phyloP scores from a whole-genome alignment of 2,888 invertebrate species.

The Cheilosia grossa region DNA sequence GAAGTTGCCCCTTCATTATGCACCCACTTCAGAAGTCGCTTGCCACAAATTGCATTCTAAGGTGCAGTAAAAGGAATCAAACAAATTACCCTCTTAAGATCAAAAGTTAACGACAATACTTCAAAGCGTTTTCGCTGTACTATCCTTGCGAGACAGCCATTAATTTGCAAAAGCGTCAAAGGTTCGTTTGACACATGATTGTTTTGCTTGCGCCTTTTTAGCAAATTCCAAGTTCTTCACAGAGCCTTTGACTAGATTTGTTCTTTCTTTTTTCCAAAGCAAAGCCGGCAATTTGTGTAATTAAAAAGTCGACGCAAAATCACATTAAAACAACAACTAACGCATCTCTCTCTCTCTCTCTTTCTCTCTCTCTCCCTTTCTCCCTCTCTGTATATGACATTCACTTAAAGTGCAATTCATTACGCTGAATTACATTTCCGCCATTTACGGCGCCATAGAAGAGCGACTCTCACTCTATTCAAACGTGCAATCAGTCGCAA shows the following conservation, averaged over 20 bases:
- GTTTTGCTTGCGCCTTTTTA: not conserved
- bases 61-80: not conserved
- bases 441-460: not conserved
- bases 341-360: conserved; percentile 23
- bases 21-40: too few relatives aligned
- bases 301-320: conserved; percentile 47
- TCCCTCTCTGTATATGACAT: conserved; percentile 2
- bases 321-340: conserved; percentile 47
- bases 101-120: conserved; percentile 12
- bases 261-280: conserved; percentile 36
- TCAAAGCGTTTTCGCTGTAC: conserved; percentile 14
- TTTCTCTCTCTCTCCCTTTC: not conserved
- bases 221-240: not conserved
- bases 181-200: conserved; percentile 17
- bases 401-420: conserved; percentile 54
- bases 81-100: conserved; percentile 9
- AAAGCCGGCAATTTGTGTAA: conserved; percentile 37
- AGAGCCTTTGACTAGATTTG: conserved; percentile 19
- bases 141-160: conserved; percentile 27
- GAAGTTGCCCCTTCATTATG: too few relatives aligned
- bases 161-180: conserved; percentile 56
- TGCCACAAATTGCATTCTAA: not conserved
- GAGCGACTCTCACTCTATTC: conserved; percentile 40
- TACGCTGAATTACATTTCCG: conserved; percentile 42
- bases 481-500: conserved; percentile 27